A percentile compares a stretch with the other conserved stretches of the same genome.
phyloP scores from a whole-genome alignment of 2,888 invertebrate species.

The Calliopum simillimum region DNA sequence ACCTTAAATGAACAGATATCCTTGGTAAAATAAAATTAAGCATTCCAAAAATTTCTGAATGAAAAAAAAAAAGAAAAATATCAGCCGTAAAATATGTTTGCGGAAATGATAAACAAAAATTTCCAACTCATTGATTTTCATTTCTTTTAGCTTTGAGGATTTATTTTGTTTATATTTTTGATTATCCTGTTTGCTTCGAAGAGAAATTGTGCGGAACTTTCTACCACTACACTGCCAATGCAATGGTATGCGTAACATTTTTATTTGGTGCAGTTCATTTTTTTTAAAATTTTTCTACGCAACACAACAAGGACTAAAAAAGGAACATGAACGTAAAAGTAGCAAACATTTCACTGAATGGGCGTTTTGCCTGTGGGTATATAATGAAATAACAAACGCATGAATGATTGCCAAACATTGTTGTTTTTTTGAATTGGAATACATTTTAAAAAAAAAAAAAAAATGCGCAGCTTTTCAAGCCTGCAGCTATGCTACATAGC shows the following conservation, averaged over 20 bases:
- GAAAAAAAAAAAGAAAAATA: neutral
- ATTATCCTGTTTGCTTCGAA: neutral
- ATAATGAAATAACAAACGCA: slow-evolving; percentile 62
- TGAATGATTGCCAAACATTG: slow-evolving; percentile 55
- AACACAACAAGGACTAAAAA: slow-evolving; percentile 23
- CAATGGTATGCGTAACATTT: slow-evolving; percentile 30
- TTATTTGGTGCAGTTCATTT: slow-evolving; percentile 27
- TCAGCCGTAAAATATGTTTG: slow-evolving; percentile 13
- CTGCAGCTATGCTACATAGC: slow-evolving; percentile 21
- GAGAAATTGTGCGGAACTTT: neutral
- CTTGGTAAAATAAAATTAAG: too few species aligned
- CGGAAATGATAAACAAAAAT: slow-evolving; percentile 54
- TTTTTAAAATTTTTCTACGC: slow-evolving; percentile 18
- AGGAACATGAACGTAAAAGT: neutral
- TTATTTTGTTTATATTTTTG: slow-evolving; percentile 28
- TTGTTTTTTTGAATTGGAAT: slow-evolving; percentile 16
- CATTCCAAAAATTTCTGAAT: too few species aligned
- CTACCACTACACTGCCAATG: neutral
- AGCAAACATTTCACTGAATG: neutral
- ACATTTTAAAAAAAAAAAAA: slow-evolving; percentile 8
- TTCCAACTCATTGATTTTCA: slow-evolving; percentile 67
- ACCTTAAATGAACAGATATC: too few species aligned
- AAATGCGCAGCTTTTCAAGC: slow-evolving; percentile 8
- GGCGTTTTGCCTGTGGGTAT: slow-evolving; percentile 40
- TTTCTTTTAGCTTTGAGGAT: slow-evolving; percentile 53